Conservation (phyloP, 2,113 vertebrate genomes). For the Podarcis raffonei region DNA sequence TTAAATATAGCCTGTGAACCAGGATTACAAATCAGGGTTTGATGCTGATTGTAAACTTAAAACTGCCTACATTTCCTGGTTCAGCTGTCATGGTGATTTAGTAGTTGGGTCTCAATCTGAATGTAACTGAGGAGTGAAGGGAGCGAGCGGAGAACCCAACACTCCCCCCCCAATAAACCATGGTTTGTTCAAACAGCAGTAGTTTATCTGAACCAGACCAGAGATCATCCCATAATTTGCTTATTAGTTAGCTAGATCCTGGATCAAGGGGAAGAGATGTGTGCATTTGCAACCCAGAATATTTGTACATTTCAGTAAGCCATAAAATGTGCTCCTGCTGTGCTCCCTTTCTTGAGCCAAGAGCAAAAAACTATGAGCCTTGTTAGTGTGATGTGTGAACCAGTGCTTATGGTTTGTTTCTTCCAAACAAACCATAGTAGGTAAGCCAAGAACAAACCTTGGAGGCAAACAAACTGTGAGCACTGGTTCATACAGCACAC, state of each 20-base stretch:
- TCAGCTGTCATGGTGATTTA: background rate
- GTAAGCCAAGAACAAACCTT: background rate
- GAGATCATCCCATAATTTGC: background rate
- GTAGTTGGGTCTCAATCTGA: background rate
- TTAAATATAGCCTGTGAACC: background rate
- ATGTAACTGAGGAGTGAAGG: background rate
- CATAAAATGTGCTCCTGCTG: background rate
- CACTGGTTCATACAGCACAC: background rate
- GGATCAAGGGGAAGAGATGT: background rate
- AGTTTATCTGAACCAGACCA: background rate
- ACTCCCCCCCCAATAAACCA: background rate
- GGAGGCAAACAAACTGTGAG: background rate
- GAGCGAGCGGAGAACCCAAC: background rate
- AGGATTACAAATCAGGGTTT: background rate
- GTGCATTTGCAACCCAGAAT: background rate
- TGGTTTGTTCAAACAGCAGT: background rate
- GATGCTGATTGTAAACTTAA: background rate
- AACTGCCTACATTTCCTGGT: background rate
- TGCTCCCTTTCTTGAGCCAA: background rate
- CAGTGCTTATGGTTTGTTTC: too few relatives aligned
- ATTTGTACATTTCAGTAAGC: background rate
- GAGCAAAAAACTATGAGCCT: background rate
- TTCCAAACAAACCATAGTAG: background rate
- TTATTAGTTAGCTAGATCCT: background rate
- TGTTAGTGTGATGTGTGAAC: background rate